Base-by-base conservation (phyloP, 2,888 invertebrate genomes). In the Timema cristinae region DNA sequence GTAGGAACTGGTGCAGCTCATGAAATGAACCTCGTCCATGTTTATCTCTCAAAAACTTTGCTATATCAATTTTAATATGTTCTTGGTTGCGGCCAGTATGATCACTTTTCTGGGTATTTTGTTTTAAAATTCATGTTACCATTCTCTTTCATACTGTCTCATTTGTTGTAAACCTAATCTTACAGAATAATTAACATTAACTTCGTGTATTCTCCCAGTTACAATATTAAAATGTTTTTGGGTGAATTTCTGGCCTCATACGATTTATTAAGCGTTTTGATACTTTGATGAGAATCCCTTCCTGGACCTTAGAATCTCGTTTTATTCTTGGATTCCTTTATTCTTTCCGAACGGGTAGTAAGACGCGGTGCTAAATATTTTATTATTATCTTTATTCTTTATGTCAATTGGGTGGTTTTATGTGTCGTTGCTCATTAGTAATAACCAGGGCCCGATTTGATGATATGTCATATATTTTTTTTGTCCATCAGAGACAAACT, bases 131-230 rank as follows among this genome's bases (percentile, higher is more conserved):
- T 16, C 56, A 15, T n/a, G 5, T 56, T n/a, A 16, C 56, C 56
- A 56, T 56, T 16, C 56, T 7, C 7, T 56, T 11, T 56, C 56
- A 56, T 15, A 56, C 11, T 56, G 15, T 8, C 16, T n/a, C 56
- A 56, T 56, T 56, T 56, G 56, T 15, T 56, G 56, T 56, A 56
- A 56, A 56, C 56, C 56, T 56, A 56, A 2, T n/a, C 7, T 15
- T 13, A 56, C 56, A 56, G 9, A 8, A 56, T 56, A 2, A 15
- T 56, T 8, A 56, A 56, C 56, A 56, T 56, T 56, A 15, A 56
- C 56, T 32, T 32, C 32, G 32, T 32, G 32, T 32, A 32, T 32
- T 4, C 32, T 32, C 32, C 32, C 32, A 32, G 4, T 32, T 32
- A 32, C 32, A 32, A 32, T 32, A 4, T 32, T 32, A 32, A 32